phyloP scores from a whole-genome alignment of 1,140 invertebrate genomes.

The Micrasema minimum region DNA sequence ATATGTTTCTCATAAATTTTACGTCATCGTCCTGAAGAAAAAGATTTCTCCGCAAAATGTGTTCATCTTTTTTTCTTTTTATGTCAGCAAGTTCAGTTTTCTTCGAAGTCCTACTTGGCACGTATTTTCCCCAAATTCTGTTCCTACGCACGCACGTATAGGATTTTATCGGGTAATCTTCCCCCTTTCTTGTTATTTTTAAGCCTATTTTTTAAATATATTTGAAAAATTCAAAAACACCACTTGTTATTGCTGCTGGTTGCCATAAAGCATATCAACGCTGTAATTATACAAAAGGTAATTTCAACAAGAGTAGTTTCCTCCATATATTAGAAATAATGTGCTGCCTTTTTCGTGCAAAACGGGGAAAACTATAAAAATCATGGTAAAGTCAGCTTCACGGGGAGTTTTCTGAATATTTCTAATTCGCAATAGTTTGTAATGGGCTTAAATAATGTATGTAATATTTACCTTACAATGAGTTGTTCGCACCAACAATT shows the following conservation, averaged over 20 bases:
- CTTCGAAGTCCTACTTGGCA: not conserved
- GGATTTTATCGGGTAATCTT: constrained; percentile 23
- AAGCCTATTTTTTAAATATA: not conserved
- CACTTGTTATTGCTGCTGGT: not conserved
- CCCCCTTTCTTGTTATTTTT: not conserved
- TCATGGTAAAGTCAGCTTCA: no score
- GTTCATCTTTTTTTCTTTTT: constrained; percentile 4
- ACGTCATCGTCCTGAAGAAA: constrained; percentile 15
- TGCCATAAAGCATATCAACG: constrained; percentile 26
- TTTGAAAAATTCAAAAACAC: constrained; percentile 4
- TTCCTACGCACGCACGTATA: constrained; percentile 5
- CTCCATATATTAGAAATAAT: no score
- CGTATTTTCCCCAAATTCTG: constrained; percentile 9
- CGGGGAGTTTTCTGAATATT: no score
- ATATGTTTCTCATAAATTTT: constrained; percentile 11
- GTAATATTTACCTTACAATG: no score
- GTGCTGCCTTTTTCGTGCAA: no score
- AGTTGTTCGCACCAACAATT: no score
- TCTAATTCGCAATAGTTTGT: no score
- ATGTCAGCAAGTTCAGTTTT: constrained; percentile 16
- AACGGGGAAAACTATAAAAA: not conserved
- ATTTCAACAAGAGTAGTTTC: no score
- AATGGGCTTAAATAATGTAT: no score
- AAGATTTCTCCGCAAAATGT: constrained; percentile 13
- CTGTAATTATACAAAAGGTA: constrained; percentile 35